Percentiles rank a stretch among this genome's conserved stretches.
Conservation (phyloP, 2,113 vertebrate genomes). For the Crotalus tigris region DNA sequence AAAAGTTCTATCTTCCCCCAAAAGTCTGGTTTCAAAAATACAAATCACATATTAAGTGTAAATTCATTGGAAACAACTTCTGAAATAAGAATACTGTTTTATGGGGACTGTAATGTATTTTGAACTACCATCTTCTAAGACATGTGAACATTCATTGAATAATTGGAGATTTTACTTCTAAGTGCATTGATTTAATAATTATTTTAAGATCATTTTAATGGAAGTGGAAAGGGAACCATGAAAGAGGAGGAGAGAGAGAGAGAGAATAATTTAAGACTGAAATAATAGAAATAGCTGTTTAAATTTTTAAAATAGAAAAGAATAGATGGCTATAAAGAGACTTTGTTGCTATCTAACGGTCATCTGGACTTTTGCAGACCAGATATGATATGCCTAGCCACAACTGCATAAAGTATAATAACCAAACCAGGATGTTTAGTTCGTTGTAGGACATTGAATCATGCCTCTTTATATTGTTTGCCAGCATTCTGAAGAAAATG, state of each 20-base stretch:
- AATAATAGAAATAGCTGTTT: not conserved
- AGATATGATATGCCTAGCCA: not conserved
- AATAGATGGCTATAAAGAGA: not conserved
- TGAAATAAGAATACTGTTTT: not conserved
- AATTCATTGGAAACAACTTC: not conserved
- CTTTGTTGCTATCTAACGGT: not conserved
- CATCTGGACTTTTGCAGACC: not conserved
- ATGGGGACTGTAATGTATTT: not conserved
- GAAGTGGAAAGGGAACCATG: not conserved
- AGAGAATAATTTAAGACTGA: not conserved
- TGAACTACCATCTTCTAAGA: not conserved
- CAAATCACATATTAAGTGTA: not conserved
- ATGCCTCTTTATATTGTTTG: not conserved
- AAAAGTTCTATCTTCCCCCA: not conserved
- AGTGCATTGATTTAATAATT: not conserved
- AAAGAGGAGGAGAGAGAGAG: too few relatives aligned
- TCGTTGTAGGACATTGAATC: not conserved
- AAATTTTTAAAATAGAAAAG: not conserved
- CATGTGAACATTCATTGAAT: not conserved
- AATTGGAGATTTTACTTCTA: not conserved
- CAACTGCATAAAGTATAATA: not conserved
- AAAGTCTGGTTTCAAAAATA: not conserved
- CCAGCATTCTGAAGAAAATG: not conserved
- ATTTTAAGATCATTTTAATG: not conserved
- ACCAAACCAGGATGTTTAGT: not conserved